Evolutionary conservation across 2,113 vertebrate species (phyloP), one percentile per base, ranked within the genome.

Genomic region (Mastomys coucha): DNA sequence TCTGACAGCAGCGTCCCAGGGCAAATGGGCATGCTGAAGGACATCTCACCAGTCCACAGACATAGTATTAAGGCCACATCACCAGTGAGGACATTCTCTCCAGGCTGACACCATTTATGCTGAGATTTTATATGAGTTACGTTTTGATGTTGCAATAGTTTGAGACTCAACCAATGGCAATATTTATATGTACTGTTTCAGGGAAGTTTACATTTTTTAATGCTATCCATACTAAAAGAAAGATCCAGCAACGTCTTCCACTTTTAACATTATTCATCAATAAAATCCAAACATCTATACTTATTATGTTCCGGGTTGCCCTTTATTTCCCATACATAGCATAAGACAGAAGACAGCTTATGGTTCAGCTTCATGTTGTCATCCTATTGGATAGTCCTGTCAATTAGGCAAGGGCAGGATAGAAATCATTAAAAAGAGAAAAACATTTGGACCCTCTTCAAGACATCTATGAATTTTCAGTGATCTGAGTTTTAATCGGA

Each of bases 201-300:
- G 4, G 16, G 2, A 33, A 72, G 51, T 36, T 31, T 82, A n/a
- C 31, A 87, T 76, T 73, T 81, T 96, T 69, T 33, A 75, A 92
- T 91, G 12, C n/a, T 7, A 10, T 82, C 36, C 0, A 13, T 26
- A 75, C 39, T 8, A 80, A 93, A 93, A 78, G 14, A 93, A 86
- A 81, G 19, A 88, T 20, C 20, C 76, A 28, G 24, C 24, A 84
- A 31, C 12, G 2, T 26, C n/a, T 45, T 73, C 84, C 20, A n/a
- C 53, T 95, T 91, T 93, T 93, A 22, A 90, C 70, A 81, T 39
- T 60, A 67, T 42, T 73, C 3, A 20, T 22, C 88, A 95, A 67
- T 45, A 89, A 89, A 72, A 80, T 75, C 33, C 58, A 81, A 76
- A 93, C 14, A 49, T 80, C 60, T 84, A 84, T 76, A 63, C 13